Percentiles rank a stretch among this genome's conserved stretches.
These are phyloP conservation scores for Anthoscopus minutus DNA, from an alignment of 2,113 vertebrate species.

Conservation along the genomic window DNA sequence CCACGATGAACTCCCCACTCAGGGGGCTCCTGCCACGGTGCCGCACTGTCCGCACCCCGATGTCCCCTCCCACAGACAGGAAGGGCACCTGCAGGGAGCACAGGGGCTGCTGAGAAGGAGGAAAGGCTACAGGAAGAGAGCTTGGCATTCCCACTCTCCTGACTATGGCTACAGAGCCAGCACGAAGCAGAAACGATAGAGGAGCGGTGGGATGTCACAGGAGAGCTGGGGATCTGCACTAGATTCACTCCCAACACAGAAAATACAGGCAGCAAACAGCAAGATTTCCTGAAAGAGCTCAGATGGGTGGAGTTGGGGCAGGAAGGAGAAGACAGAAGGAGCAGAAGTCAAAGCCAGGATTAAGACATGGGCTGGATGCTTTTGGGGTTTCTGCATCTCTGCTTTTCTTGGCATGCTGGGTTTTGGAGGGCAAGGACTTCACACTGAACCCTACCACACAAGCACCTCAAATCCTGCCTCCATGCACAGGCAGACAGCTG, in stretches of 20 bases:
- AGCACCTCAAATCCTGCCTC: neutral
- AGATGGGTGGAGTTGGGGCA: neutral
- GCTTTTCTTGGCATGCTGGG: neutral
- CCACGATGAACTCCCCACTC: conserved; percentile 88
- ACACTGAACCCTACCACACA: neutral
- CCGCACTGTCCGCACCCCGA: conserved; percentile 83
- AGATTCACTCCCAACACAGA: neutral
- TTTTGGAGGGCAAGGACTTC: neutral
- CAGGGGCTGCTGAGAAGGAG: neutral
- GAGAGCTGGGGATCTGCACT: neutral
- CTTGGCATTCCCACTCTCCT: neutral
- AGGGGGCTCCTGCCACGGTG: conserved; percentile 77
- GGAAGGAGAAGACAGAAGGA: neutral
- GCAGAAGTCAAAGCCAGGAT: neutral
- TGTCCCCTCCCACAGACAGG: conserved; percentile 89
- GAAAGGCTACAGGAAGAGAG: neutral
- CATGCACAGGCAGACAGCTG: neutral
- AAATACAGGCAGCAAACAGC: neutral
- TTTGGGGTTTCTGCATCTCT: neutral
- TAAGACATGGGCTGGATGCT: neutral
- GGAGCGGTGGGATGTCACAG: neutral
- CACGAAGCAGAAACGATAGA: accelerated
- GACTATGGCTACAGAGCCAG: neutral
- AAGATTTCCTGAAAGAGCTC: neutral
- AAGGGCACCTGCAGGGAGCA: conserved; percentile 83